Evolutionary conservation across 2,888 invertebrate species (phyloP).

Genomic region (Boloria euphrosyne): DNA sequence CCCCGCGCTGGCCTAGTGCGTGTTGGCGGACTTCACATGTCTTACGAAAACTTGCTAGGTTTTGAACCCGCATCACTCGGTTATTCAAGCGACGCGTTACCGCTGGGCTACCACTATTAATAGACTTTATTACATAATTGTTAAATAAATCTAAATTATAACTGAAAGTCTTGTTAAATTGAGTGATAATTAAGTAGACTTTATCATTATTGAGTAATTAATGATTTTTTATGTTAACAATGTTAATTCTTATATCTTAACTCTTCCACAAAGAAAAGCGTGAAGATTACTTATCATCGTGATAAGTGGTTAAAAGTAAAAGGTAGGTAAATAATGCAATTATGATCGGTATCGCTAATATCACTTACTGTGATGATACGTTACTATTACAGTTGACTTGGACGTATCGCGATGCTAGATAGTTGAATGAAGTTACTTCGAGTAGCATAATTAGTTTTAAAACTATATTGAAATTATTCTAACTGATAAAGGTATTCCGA

Average conservation of each 20-base stretch:
- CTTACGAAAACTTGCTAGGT: no score
- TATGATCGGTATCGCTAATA: conserved; percentile 8
- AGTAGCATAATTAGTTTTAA: no score
- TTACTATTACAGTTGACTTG: not conserved
- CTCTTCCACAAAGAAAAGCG: conserved; percentile 33
- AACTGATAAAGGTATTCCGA: no score
- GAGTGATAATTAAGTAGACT: not conserved
- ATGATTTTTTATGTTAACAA: not conserved
- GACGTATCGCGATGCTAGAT: conserved; percentile 36
- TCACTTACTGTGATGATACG: not conserved
- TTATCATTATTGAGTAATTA: not conserved
- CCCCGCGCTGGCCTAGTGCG: no score
- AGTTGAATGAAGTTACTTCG: no score
- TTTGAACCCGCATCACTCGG: no score
- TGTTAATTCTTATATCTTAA: not conserved
- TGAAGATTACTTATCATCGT: conserved; percentile 29
- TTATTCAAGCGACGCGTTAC: no score
- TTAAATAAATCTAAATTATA: not conserved
- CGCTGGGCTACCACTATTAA: no score
- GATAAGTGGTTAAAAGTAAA: conserved; percentile 31
- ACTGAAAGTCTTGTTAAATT: no score
- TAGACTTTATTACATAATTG: no score
- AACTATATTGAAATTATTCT: no score
- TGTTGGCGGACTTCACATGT: no score
- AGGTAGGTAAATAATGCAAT: conserved; percentile 20